These are phyloP conservation scores for Ooceraea biroi DNA, from an alignment of 1,140 invertebrate genomes.

Conservation along the genomic window DNA sequence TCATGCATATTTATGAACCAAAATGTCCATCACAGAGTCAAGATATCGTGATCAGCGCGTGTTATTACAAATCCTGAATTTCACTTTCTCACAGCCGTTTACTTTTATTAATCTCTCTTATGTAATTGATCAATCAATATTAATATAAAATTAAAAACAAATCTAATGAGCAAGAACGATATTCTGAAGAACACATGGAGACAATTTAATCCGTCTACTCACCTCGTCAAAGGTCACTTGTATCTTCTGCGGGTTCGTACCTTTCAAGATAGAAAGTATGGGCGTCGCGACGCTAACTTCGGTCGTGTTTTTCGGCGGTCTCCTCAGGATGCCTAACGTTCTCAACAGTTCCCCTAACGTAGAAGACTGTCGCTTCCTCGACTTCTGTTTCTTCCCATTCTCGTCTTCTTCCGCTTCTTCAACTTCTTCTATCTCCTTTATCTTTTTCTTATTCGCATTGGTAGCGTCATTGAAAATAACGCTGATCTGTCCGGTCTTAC, in stretches of 20 bases:
- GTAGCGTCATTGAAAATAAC: conserved; percentile 60
- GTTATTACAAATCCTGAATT: neutral
- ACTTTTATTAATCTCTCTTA: neutral
- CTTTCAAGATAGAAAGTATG: conserved; percentile 23
- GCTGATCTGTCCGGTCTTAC: conserved; percentile 60
- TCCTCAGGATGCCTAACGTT: conserved; percentile 61
- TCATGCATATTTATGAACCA: conserved; percentile 59
- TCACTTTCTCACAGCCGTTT: neutral
- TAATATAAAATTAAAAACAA: too few relatives aligned
- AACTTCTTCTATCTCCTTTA: neutral
- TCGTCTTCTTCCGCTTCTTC: conserved; percentile 48
- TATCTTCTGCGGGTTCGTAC: conserved; percentile 51
- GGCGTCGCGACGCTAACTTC: conserved; percentile 30
- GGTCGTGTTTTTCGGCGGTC: conserved; percentile 45
- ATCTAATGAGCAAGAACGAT: too few relatives aligned
- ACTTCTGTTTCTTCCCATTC: conserved; percentile 18
- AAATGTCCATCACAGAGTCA: neutral
- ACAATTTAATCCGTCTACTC: neutral
- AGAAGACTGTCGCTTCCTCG: neutral
- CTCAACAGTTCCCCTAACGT: conserved; percentile 66
- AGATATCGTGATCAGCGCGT: neutral
- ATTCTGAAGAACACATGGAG: neutral
- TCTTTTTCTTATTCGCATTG: neutral
- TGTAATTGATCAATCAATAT: neutral
- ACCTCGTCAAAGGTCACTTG: conserved; percentile 46